Evolutionary conservation across 2,797 vertebrate genomes (phyloP), one percentile per base, ranked within the genome.

Genomic region (Sebastes cheni): DNA sequence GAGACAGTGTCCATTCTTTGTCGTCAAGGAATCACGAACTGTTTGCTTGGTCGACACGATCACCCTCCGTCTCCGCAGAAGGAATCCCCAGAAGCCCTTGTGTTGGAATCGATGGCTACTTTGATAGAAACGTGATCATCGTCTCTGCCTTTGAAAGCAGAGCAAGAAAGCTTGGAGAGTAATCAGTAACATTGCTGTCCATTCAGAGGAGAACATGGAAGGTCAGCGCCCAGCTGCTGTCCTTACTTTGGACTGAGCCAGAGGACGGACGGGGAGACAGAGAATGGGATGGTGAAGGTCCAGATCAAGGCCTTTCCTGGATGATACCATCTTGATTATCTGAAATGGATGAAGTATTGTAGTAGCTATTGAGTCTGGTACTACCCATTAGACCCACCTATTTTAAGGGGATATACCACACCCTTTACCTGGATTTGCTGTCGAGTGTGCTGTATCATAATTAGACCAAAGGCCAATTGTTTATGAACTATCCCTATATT

Each of bases 81-180:
- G n/a, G 13, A 72, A 75, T 80, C 85, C 67, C 72, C 36, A 87
- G 74, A 72, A 90, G 86, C 90, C 85, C 84, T 91, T 86, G 78
- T 34, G 68, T 80, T 86, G 81, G 79, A 52, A 70, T 23, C 10
- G 66, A 90, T 81, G 85, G 83, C 79, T 84, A 39, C 82, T 66
- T 72, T 67, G 64, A 75, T 13, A 27, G 11, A 64, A 70, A 75
- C 4, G 12, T 75, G 88, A 85, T 80, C 84, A 22, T 66, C 14
- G 36, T 50, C 10, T 76, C 32, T 66, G 72, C 50, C 54, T 69
- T 61, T 58, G 14, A 74, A 65, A 32, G 30, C 10, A 13, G 6
- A 5, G 8, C 61, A 29, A 46, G 23, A 73, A n/a, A 13, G 22
- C 54, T 61, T 16, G 11, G 2, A 18, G 8, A 62, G 36, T 32